Evolutionary conservation across 2,888 invertebrate species (phyloP).

Genomic region (Cremastinae sp.): DNA sequence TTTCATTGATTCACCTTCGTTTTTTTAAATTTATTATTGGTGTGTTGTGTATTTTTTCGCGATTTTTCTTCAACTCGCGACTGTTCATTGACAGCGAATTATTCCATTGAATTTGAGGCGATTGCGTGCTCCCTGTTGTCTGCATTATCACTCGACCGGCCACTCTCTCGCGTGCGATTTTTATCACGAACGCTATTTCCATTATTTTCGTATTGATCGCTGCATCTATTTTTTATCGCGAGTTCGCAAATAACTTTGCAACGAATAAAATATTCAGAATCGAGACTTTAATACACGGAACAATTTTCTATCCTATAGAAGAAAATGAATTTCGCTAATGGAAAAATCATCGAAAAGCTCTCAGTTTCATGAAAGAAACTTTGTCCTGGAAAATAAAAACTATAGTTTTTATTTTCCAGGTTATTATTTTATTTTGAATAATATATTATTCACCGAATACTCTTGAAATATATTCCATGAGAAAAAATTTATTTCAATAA

Average conservation of each 20-base stretch:
- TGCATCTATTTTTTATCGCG: conserved; percentile 37
- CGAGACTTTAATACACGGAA: conserved; percentile 1
- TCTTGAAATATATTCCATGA: too few species aligned
- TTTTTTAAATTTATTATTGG: too few species aligned
- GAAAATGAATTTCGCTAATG: not conserved
- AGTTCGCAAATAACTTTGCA: conserved; percentile 41
- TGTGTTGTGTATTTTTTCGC: not conserved
- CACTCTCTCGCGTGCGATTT: conserved; percentile 55
- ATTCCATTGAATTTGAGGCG: conserved; percentile 47
- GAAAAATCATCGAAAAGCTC: not conserved
- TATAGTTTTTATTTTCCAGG: too few species aligned
- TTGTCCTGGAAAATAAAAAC: not conserved
- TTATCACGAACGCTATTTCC: conserved; percentile 45
- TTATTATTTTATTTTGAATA: too few species aligned
- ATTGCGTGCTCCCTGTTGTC: conserved; percentile 48
- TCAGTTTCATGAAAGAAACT: not conserved
- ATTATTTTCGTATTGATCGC: conserved; percentile 54
- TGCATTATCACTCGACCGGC: conserved; percentile 31
- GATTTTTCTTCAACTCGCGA: conserved; percentile 36
- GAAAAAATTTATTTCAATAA: too few species aligned
- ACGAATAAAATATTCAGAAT: conserved; percentile 49
- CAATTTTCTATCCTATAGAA: conserved; percentile 2
- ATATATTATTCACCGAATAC: too few species aligned
- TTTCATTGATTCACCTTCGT: too few species aligned
- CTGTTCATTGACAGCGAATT: conserved; percentile 51